A percentile compares a stretch with the other conserved stretches of the same genome.
phyloP scores from a whole-genome alignment of 2,888 invertebrate genomes.

The Phragmatobia fuliginosa region DNA sequence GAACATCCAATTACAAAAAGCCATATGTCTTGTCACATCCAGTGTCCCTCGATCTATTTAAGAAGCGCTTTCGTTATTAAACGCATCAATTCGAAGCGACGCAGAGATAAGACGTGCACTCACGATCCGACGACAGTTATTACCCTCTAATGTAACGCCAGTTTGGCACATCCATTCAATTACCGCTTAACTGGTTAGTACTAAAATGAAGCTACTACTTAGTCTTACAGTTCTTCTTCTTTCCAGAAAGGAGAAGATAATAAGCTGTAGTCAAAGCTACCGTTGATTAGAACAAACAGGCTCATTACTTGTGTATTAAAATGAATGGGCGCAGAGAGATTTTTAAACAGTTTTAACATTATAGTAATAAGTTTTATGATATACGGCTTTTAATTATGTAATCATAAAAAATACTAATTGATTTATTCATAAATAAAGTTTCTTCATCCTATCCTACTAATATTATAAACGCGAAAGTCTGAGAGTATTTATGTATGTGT shows the following conservation, averaged over 20 bases:
- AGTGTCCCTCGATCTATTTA: slow-evolving; percentile 53
- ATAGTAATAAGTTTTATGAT: no score
- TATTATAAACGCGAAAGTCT: no score
- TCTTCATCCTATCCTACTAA: no score
- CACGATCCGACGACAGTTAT: slow-evolving; percentile 74
- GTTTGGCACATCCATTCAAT: slow-evolving; percentile 65
- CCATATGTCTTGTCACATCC: slow-evolving; percentile 48
- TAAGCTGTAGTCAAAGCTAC: not conserved
- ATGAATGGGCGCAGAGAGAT: no score
- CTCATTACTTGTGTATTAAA: no score
- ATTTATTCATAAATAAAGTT: no score
- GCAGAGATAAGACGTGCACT: slow-evolving; percentile 76
- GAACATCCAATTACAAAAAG: slow-evolving; percentile 25
- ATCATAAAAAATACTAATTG: no score
- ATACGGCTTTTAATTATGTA: no score
- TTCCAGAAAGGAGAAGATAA: not conserved
- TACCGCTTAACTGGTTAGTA: slow-evolving; percentile 57
- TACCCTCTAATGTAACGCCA: slow-evolving; percentile 71
- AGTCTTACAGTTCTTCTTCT: not conserved
- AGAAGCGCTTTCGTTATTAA: slow-evolving; percentile 77
- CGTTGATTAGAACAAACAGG: not conserved
- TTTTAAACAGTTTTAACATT: no score
- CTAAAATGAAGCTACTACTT: slow-evolving; percentile 37
- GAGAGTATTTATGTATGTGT: no score
- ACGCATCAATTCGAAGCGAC: slow-evolving; percentile 77